Base-by-base conservation (phyloP, 2,113 vertebrate genomes). In the Kryptolebias marmoratus region DNA sequence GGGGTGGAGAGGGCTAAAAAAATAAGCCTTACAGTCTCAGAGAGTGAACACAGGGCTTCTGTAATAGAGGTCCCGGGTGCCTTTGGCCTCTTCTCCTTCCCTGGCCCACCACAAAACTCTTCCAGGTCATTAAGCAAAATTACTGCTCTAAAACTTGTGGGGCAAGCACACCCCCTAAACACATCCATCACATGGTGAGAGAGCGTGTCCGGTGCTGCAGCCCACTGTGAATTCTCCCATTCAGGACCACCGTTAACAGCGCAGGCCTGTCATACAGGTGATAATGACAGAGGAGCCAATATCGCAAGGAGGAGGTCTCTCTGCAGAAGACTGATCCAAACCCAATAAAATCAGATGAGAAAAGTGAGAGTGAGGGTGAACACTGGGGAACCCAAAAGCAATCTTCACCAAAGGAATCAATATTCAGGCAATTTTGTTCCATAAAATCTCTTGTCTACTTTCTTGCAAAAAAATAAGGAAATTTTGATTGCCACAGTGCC, bases 101-200 rank as follows among this genome's bases (percentile, higher is more conserved):
- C 56, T 56, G 52, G 59, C 50, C 53, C 32, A 27, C 54, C 68
- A 59, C 52, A 45, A 79, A 80, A 80, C 68, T 62, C 61, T 64
- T 84, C 27, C 0, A 64, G 85, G 77, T 87, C 86, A 91, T 90
- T 90, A 85, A 89, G 84, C 59, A 73, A 84, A 88, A 90, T 88
- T 83, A 87, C 85, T 79, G 79, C 81, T 77, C 57, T 80, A 80
- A 84, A 91, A 87, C 63, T 71, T 86, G 65, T 79, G 75, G 53
- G 79, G 77, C 70, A 55, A n/a, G 10, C 72, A 52, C 36, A 11
- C 57, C 60, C 76, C 50, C 52, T 61, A 75, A 82, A 81, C 75
- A 69, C 76, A 89, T 89, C 71, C 71, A 86, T 93, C 87, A 83
- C 55, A 2, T 57, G 61, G 71, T 6, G 32, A 75, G 58, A 68